Evolutionary conservation across 2,797 vertebrate species (phyloP).

Genomic region (Pangasius djambal): DNA sequence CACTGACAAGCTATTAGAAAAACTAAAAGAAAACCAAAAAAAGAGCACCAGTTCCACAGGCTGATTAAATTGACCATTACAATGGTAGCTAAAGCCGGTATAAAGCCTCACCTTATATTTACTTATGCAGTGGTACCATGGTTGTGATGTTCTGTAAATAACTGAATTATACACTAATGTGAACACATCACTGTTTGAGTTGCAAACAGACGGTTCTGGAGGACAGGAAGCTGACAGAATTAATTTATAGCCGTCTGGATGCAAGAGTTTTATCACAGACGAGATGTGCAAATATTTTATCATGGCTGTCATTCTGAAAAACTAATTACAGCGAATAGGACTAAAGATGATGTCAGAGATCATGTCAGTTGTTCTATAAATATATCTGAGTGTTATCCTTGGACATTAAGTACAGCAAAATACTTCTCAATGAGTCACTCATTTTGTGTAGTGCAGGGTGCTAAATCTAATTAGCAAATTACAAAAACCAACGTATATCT

Average conservation of each 20-base stretch:
- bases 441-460: background rate
- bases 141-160: background rate
- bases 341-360: background rate
- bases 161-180: constrained; percentile 1
- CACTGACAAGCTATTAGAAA: background rate
- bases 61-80: background rate
- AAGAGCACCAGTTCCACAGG: background rate
- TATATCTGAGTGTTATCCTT: background rate
- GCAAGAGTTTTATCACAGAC: background rate
- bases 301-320: background rate
- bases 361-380: background rate
- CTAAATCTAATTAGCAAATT: background rate
- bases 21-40: background rate
- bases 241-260: background rate
- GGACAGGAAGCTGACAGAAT: background rate
- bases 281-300: background rate
- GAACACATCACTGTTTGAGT: background rate
- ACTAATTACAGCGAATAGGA: background rate
- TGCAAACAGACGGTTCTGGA: background rate
- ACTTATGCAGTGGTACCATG: background rate
- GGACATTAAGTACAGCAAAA: background rate
- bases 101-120: background rate
- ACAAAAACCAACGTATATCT: background rate
- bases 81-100: background rate
- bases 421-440: background rate